These are phyloP conservation scores for Allophyes oxyacanthae DNA, from an alignment of 2,888 invertebrate species.

Conservation along the genomic window DNA sequence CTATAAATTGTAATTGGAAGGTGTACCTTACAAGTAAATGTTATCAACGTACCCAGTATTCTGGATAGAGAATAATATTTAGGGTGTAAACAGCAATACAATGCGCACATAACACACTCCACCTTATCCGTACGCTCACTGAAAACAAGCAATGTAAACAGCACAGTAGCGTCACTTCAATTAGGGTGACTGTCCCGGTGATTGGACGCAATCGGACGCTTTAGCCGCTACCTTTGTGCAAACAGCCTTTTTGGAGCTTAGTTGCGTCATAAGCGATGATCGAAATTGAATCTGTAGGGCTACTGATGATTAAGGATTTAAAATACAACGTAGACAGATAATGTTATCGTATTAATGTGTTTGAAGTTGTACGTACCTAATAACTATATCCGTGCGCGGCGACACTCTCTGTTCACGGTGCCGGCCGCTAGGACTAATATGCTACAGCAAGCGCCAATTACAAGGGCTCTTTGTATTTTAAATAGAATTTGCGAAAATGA, in stretches of 20 bases:
- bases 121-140: not conserved
- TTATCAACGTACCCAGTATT: too few species aligned
- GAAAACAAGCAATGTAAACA: conserved; percentile 42
- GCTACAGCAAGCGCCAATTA: too few species aligned
- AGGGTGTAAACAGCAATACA: not conserved
- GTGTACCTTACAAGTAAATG: too few species aligned
- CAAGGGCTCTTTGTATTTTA: too few species aligned
- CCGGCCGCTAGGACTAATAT: too few species aligned
- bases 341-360: too few species aligned
- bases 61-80: too few species aligned
- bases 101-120: not conserved
- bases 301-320: not conserved
- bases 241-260: conserved; percentile 39
- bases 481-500: too few species aligned
- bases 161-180: conserved; percentile 55
- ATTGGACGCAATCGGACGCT: conserved; percentile 64
- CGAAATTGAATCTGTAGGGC: conserved; percentile 11
- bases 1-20: too few species aligned
- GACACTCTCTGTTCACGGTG: too few species aligned
- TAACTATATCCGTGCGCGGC: too few species aligned
- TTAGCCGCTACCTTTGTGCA: conserved; percentile 38
- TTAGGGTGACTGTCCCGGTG: conserved; percentile 63
- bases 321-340: not conserved
- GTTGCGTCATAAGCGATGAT: conserved; percentile 13
- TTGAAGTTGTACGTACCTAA: too few species aligned